Conservation (phyloP, 1,140 invertebrate genomes). For the Drosophila pseudoobscura region DNA sequence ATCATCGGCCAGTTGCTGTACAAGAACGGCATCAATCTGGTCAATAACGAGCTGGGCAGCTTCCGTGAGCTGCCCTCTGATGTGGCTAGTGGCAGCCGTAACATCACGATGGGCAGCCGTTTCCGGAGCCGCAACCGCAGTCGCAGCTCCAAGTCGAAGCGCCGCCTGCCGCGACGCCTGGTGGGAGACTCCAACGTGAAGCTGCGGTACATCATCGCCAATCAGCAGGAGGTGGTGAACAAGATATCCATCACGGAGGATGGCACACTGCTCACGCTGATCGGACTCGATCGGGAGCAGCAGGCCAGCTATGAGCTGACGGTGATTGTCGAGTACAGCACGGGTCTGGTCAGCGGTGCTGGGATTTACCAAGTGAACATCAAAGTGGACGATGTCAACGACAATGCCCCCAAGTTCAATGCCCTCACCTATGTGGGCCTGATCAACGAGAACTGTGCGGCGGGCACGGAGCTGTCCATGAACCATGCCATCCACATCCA, state of each 20-base stretch:
- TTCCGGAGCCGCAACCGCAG: slow-evolving; percentile 64
- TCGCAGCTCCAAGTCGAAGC: slow-evolving; percentile 56
- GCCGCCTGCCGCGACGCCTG: slow-evolving; percentile 53
- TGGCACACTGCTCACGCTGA: slow-evolving; percentile 90
- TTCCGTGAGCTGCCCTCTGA: slow-evolving; percentile 53
- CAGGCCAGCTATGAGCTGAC: slow-evolving; percentile 90
- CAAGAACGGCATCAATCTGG: slow-evolving; percentile 84
- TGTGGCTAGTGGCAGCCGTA: slow-evolving; percentile 11
- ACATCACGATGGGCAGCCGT: slow-evolving; percentile 60
- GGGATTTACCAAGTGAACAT: slow-evolving; percentile 91
- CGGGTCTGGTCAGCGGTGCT: slow-evolving; percentile 87
- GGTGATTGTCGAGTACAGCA: slow-evolving; percentile 89
- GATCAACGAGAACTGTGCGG: slow-evolving; percentile 90
- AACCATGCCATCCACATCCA: slow-evolving; percentile 87
- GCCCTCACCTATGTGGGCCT: slow-evolving; percentile 89
- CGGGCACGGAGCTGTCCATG: slow-evolving; percentile 89
- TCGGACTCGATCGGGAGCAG: slow-evolving; percentile 90
- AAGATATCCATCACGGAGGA: slow-evolving; percentile 90
- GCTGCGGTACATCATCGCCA: slow-evolving; percentile 89
- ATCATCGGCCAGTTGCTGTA: slow-evolving; percentile 90
- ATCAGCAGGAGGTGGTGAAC: slow-evolving; percentile 90
- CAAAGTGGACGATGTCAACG: slow-evolving; percentile 94
- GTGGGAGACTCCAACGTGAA: slow-evolving; percentile 65
- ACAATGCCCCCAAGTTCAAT: slow-evolving; percentile 93
- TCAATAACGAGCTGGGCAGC: slow-evolving; percentile 73